phyloP scores from a whole-genome alignment of 2,888 invertebrate genomes.

The Dolichomitus sp. region DNA sequence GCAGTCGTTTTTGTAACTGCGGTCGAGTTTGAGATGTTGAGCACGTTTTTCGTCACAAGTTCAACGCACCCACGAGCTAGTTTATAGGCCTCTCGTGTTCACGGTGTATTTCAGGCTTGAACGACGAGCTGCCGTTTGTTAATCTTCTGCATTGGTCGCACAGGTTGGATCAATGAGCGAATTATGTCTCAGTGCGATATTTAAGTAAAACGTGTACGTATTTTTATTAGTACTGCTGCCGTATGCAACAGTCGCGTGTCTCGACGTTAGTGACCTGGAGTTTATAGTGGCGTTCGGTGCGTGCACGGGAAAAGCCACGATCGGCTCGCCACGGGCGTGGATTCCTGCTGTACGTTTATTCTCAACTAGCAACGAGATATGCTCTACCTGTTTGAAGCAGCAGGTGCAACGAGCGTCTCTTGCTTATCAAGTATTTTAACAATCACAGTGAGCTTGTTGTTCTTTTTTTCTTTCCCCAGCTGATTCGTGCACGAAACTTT shows the following conservation, averaged over 20 bases:
- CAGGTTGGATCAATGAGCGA: background rate
- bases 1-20: background rate
- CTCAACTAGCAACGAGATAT: background rate
- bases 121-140: background rate
- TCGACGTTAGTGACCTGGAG: background rate
- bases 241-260: constrained; percentile 1
- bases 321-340: constrained; percentile 26
- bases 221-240: background rate
- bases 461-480: background rate
- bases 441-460: background rate
- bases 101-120: background rate
- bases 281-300: background rate
- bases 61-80: constrained; percentile 9
- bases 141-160: background rate
- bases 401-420: constrained; percentile 45
- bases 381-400: background rate
- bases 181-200: background rate
- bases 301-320: background rate
- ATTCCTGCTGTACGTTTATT: background rate
- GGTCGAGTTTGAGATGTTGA: background rate
- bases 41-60: constrained; percentile 1
- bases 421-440: constrained; percentile 8
- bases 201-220: background rate
- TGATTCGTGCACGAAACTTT: background rate
- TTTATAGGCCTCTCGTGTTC: background rate